Evolutionary conservation across 1,140 invertebrate species (phyloP).

Genomic region (Linepithema humile): DNA sequence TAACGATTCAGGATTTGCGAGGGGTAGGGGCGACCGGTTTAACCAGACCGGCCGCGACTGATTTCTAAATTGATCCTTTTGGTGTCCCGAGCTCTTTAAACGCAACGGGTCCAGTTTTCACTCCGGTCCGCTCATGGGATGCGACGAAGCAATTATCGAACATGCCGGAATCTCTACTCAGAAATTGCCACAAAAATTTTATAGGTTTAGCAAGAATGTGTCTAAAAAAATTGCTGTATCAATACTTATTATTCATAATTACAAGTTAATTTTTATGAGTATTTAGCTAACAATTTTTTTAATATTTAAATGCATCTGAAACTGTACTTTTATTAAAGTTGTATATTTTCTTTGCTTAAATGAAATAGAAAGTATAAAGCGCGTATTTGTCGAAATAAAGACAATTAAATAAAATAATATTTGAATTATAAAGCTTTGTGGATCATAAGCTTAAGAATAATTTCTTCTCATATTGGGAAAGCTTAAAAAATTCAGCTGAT

Average conservation of each 20-base stretch:
- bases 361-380: not conserved
- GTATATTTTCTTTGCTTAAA: not conserved
- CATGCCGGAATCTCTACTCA: not conserved
- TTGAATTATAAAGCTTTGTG: too few species aligned
- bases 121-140: slow-evolving; percentile 29
- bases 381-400: too few species aligned
- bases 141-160: slow-evolving; percentile 36
- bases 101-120: slow-evolving; percentile 56
- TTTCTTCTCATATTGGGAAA: too few species aligned
- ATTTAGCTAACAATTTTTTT: not conserved
- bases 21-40: slow-evolving; percentile 57
- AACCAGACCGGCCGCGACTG: slow-evolving; percentile 52
- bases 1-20: slow-evolving; percentile 20
- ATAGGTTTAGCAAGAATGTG: not conserved
- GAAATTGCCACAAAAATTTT: not conserved
- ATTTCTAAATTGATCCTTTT: slow-evolving; percentile 61
- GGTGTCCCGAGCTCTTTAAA: slow-evolving; percentile 52
- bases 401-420: too few species aligned
- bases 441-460: too few species aligned
- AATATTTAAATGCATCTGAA: not conserved
- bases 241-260: not conserved
- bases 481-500: not conserved
- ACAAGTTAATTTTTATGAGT: not conserved
- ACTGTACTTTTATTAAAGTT: not conserved
- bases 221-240: not conserved